Conservation (phyloP, 2,888 invertebrate genomes). For the Morpho helenor region DNA sequence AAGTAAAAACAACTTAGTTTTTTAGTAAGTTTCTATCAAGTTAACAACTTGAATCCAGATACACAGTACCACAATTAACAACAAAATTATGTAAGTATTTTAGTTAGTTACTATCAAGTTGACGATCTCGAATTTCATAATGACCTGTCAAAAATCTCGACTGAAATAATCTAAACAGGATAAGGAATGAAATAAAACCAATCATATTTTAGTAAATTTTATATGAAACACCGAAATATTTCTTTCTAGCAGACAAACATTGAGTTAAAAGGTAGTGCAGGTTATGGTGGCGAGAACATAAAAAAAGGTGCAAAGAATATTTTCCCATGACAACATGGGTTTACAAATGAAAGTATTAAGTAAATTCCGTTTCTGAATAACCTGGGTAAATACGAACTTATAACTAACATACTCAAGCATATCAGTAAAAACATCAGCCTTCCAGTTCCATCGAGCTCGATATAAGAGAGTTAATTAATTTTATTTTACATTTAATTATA, state of each 20-base stretch:
- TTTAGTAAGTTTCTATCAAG: no score
- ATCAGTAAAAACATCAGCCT: slow-evolving; percentile 67
- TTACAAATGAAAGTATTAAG: neutral
- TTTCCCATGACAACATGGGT: neutral
- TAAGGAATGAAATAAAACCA: slow-evolving; percentile 19
- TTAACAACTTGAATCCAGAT: no score
- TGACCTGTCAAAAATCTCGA: no score
- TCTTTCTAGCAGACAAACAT: slow-evolving; percentile 46
- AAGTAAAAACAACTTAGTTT: no score
- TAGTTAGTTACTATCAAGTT: no score
- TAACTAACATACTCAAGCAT: slow-evolving; percentile 50
- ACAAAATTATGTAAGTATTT: no score
- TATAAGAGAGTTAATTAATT: no score
- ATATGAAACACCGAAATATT: slow-evolving; percentile 65
- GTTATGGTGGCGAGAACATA: slow-evolving; percentile 3
- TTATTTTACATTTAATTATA: no score
- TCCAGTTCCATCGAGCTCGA: slow-evolving; percentile 39
- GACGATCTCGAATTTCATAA: no score
- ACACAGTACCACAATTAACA: no score
- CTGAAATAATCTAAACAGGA: neutral
- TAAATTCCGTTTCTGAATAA: neutral
- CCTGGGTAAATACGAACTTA: slow-evolving; percentile 41
- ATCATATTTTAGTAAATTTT: slow-evolving; percentile 46
- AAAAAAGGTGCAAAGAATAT: slow-evolving; percentile 8
- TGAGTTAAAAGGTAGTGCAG: slow-evolving; percentile 38